Percentiles rank a stretch among this genome's conserved stretches.
These are phyloP conservation scores for Addax nasomaculatus DNA, from an alignment of 2,113 vertebrate species.

Conservation along the genomic window DNA sequence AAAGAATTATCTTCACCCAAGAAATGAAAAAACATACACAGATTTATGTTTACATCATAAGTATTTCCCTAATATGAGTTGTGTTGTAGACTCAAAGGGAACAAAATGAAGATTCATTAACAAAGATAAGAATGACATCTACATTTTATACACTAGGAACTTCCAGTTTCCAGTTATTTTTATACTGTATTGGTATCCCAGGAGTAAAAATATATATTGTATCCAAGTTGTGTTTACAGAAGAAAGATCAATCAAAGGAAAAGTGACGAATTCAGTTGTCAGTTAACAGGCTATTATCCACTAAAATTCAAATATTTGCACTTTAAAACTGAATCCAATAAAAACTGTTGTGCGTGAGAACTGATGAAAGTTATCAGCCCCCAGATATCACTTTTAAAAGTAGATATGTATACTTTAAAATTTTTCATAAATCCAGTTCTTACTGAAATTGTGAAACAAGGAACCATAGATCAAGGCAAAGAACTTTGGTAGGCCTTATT, in stretches of 20 bases:
- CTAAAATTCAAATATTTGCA: neutral
- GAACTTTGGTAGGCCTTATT: neutral
- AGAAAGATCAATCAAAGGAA: neutral
- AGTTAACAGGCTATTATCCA: neutral
- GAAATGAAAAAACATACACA: neutral
- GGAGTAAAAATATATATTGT: neutral
- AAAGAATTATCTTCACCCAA: neutral
- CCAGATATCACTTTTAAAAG: neutral
- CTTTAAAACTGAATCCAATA: neutral
- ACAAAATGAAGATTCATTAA: neutral
- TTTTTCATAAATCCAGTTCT: conserved; percentile 8
- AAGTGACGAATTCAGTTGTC: neutral
- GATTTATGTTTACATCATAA: neutral
- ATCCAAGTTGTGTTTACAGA: neutral
- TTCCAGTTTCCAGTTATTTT: neutral
- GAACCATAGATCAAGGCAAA: neutral
- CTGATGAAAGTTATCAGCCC: neutral
- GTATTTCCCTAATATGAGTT: conserved; percentile 11
- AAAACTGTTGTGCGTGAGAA: neutral
- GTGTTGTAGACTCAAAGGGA: neutral
- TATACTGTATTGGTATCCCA: neutral
- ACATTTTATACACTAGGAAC: neutral
- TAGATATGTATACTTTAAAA: neutral
- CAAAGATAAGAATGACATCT: neutral
- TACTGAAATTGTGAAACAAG: neutral